Percentiles rank a stretch among this genome's conserved stretches.
Conservation (phyloP, 2,888 invertebrate species). For the Nipponacmea schrenckii region DNA sequence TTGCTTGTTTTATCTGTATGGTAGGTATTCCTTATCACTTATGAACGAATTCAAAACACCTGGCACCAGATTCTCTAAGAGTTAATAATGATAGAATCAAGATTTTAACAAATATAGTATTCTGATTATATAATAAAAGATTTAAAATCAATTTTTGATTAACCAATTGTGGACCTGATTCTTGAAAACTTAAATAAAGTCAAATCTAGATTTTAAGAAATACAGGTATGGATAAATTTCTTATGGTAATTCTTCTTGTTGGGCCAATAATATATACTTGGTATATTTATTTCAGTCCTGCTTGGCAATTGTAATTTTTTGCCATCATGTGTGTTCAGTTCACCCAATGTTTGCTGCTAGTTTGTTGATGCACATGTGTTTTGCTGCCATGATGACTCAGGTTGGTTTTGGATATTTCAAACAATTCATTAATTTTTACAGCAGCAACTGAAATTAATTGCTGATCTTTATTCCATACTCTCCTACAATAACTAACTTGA, state of each 20-base stretch:
- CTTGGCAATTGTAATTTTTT: conserved; percentile 49
- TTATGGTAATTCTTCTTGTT: too few relatives aligned
- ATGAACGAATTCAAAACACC: not conserved
- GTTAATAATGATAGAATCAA: not conserved
- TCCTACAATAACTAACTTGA: too few relatives aligned
- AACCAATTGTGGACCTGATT: too few relatives aligned
- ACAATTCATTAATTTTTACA: too few relatives aligned
- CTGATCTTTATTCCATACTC: too few relatives aligned
- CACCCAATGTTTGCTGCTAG: conserved; percentile 60
- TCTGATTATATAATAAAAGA: too few relatives aligned
- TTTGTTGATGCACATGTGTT: conserved; percentile 63
- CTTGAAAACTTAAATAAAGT: too few relatives aligned
- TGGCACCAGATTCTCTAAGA: not conserved
- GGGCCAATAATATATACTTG: not conserved
- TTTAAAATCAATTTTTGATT: too few relatives aligned
- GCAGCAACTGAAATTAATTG: too few relatives aligned
- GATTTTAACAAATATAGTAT: not conserved
- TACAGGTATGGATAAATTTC: too few relatives aligned
- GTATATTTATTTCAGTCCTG: conserved; percentile 45
- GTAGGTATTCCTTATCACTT: conserved; percentile 41
- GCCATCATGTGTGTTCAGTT: conserved; percentile 56
- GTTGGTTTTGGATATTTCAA: conserved; percentile 37
- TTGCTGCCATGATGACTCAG: conserved; percentile 61
- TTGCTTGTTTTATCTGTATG: conserved; percentile 62
- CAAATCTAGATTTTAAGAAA: too few relatives aligned